These are phyloP conservation scores for Orthonevra nobilis DNA, from an alignment of 2,888 invertebrate genomes.

Conservation along the genomic window DNA sequence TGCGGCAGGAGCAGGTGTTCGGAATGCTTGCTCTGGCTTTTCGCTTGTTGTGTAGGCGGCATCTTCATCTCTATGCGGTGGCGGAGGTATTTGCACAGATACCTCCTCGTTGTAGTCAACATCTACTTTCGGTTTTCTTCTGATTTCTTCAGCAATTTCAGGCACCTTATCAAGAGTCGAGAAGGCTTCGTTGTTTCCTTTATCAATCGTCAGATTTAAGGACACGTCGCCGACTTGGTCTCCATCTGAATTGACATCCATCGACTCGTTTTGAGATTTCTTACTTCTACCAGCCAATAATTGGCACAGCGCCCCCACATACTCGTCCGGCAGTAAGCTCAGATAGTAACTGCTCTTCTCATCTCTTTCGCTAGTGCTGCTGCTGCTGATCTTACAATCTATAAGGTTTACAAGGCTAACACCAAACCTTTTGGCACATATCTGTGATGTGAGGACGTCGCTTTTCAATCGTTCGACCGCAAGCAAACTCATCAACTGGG, in stretches of 20 bases:
- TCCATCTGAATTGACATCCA: conserved; percentile 26
- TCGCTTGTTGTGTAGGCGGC: conserved; percentile 32
- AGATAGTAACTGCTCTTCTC: conserved; percentile 82
- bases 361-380: conserved; percentile 58
- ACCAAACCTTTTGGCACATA: conserved; percentile 83
- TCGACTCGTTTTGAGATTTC: conserved; percentile 71
- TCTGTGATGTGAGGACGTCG: conserved; percentile 83
- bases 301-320: conserved; percentile 90
- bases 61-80: conserved; percentile 64
- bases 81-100: conserved; percentile 71
- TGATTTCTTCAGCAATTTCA: conserved; percentile 48
- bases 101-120: conserved; percentile 30
- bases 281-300: conserved; percentile 81
- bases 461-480: conserved; percentile 83
- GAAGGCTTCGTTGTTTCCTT: conserved; percentile 70
- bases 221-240: conserved; percentile 69
- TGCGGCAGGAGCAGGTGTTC: conserved; percentile 28
- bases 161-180: conserved; percentile 66
- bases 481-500: conserved; percentile 83
- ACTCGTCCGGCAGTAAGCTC: conserved; percentile 84
- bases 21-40: conserved; percentile 17
- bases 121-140: conserved; percentile 48
- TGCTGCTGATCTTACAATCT: conserved; percentile 43
- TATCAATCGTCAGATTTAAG: conserved; percentile 74
- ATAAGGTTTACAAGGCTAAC: conserved; percentile 81